Conservation (phyloP, 1,140 invertebrate genomes). For the Meteorus sp. region DNA sequence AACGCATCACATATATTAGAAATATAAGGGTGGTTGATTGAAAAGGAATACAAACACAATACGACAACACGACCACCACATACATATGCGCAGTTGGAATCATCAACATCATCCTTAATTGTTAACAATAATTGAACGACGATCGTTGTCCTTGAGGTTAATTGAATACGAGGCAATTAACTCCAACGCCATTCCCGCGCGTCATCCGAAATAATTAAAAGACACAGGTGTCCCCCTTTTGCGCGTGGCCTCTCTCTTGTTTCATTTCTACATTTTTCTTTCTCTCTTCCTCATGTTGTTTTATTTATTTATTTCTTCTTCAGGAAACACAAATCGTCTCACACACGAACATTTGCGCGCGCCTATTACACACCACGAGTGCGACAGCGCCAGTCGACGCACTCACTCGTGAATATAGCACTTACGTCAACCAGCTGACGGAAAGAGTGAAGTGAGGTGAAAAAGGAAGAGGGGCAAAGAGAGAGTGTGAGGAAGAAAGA, state of each 20-base stretch:
- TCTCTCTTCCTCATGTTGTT: neutral
- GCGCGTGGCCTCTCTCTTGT: slow-evolving; percentile 7
- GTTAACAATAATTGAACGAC: slow-evolving; percentile 30
- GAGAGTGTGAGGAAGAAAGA: too few species aligned
- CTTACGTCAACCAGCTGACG: slow-evolving; percentile 28
- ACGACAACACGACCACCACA: neutral
- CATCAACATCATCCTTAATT: too few species aligned
- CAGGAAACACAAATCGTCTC: too few species aligned
- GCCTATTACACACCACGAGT: neutral
- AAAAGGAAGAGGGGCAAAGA: too few species aligned
- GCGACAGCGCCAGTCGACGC: neutral
- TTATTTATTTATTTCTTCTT: neutral
- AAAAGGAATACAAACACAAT: neutral
- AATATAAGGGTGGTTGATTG: too few species aligned
- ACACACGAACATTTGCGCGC: neutral
- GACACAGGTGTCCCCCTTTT: slow-evolving; percentile 27
- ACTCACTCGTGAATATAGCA: slow-evolving; percentile 5
- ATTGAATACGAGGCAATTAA: slow-evolving; percentile 35
- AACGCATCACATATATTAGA: too few species aligned
- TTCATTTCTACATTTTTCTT: neutral
- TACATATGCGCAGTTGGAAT: slow-evolving; percentile 4
- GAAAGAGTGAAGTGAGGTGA: neutral
- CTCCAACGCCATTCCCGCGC: slow-evolving; percentile 11
- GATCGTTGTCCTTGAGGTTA: slow-evolving; percentile 31
- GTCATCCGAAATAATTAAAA: slow-evolving; percentile 33